Evolutionary conservation across 1,140 invertebrate genomes (phyloP), one percentile per base, ranked within the genome.

Genomic region (Dufourea novaeangliae): DNA sequence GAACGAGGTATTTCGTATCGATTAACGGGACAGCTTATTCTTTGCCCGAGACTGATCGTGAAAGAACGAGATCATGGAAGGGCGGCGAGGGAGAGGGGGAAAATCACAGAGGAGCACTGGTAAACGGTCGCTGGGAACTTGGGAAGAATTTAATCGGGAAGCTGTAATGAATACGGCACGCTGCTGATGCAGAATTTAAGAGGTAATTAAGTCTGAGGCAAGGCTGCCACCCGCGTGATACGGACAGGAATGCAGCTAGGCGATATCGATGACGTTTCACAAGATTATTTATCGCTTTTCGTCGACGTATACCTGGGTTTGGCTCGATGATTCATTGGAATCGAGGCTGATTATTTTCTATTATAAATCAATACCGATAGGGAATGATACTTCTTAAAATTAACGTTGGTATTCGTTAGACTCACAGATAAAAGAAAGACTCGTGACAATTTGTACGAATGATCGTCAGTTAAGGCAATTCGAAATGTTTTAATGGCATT

Each of bases 111-210:
- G 29, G n/a, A 57, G 50, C 37, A 25, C n/a, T 27, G 57, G 46
- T 44, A 56, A 77, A 71, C 52, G 44, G 56, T 67, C 59, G 25
- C 29, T n/a, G 52, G 61, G 66, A 84, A 72, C 71, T 79, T 67
- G 71, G 14, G 70, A 83, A 62, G 78, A 80, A 83, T 84, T 83
- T 76, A 68, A 80, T 84, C 83, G n/a, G 62, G 67, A 52, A 22
- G 67, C 67, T 59, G 66, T 59, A 84, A 84, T 80, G 82, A 84
- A 72, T 72, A 72, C 52, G 27, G 68, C 62, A 59, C 46, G 62
- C 59, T 72, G 66, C 66, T 32, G 57, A 84, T 80, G 72, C 72
- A 17, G 69, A 80, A 69, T 76, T 77, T 54, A 77, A 83, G 57
- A 74, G 63, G 77, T 80, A 84, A 84, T 84, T 84, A 84, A 84